These are phyloP conservation scores for Rhinolophus ferrumequinum DNA, from an alignment of 2,113 vertebrate species.

Conservation along the genomic window DNA sequence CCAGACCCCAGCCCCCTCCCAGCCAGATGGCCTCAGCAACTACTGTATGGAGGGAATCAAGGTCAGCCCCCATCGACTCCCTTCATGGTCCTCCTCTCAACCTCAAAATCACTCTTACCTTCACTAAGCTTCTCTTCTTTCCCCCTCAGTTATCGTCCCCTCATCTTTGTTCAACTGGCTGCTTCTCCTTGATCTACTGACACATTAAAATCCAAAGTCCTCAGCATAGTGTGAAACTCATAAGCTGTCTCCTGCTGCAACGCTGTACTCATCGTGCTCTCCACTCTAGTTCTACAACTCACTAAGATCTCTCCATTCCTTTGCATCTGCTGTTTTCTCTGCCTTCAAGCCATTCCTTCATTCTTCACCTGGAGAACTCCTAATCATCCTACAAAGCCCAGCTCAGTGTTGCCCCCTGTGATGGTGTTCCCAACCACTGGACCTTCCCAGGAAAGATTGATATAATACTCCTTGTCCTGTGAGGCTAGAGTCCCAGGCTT, in stretches of 20 bases:
- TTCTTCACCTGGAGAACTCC: background rate
- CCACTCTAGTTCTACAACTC: accelerated
- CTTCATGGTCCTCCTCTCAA: background rate
- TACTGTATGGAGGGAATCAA: background rate
- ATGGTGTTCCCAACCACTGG: background rate
- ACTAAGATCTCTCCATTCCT: background rate
- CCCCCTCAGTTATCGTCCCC: slow-evolving; percentile 53
- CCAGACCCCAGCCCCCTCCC: background rate
- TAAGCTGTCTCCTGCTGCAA: background rate
- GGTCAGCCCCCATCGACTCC: background rate
- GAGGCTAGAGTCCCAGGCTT: slow-evolving; percentile 57
- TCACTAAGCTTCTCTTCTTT: background rate
- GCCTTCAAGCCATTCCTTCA: background rate
- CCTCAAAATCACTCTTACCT: background rate
- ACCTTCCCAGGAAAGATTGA: background rate
- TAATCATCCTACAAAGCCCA: background rate
- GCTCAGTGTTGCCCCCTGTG: background rate
- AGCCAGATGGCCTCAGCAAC: slow-evolving; percentile 47
- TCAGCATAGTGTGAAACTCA: background rate
- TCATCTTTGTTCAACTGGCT: background rate
- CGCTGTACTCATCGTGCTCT: accelerated
- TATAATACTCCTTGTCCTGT: background rate
- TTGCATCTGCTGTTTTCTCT: background rate
- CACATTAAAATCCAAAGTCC: background rate
- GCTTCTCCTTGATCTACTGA: background rate